Conservation (phyloP, 2,888 invertebrate genomes). For the Andrena trimmerana region DNA sequence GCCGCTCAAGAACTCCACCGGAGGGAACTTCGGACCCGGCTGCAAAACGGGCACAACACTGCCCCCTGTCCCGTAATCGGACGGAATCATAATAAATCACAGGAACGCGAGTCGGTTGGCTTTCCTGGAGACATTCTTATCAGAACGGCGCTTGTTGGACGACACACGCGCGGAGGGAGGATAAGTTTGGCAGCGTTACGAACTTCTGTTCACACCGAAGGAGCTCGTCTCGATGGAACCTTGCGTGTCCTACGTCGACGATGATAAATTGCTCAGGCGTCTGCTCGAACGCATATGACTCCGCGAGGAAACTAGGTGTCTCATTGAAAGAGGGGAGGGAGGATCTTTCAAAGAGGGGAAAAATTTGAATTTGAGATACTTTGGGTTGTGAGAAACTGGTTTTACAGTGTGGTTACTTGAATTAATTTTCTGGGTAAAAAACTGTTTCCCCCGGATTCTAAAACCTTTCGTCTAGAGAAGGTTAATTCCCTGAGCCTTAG, state of each 20-base stretch:
- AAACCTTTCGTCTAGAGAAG: too few species aligned
- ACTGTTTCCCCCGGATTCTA: too few species aligned
- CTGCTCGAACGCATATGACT: neutral
- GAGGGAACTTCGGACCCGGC: neutral
- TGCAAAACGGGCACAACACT: neutral
- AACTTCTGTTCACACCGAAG: conserved; percentile 34
- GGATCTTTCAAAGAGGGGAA: neutral
- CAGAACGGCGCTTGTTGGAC: conserved; percentile 26
- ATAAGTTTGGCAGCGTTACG: conserved; percentile 20
- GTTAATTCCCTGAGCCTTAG: too few species aligned
- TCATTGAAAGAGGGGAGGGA: neutral
- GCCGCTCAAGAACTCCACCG: conserved; percentile 26
- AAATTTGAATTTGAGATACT: neutral
- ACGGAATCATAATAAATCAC: conserved; percentile 53
- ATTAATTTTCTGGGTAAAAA: too few species aligned
- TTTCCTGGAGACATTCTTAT: conserved; percentile 49
- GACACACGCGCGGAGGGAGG: neutral
- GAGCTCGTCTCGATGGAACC: conserved; percentile 11
- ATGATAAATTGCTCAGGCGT: conserved; percentile 37
- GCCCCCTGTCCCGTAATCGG: neutral
- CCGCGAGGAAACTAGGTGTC: neutral
- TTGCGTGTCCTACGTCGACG: conserved; percentile 21
- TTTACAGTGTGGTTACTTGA: too few species aligned
- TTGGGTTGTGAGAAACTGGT: too few species aligned
- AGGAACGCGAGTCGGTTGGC: conserved; percentile 18